Percentiles rank a stretch among this genome's conserved stretches.
Evolutionary conservation across 2,888 invertebrate genomes (phyloP).

Genomic region (Druceiella hillmani): DNA sequence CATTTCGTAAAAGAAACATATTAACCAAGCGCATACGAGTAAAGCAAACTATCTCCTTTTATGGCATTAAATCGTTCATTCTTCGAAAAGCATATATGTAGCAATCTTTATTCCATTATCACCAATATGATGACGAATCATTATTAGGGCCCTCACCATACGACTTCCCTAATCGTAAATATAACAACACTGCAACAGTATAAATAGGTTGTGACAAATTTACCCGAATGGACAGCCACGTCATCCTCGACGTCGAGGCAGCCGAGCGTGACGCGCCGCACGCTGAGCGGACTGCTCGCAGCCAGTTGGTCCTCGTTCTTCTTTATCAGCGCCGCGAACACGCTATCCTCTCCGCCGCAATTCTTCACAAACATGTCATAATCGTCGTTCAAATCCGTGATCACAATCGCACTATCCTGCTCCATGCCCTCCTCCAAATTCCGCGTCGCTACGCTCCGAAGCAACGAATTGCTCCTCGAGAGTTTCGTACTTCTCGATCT

Average conservation of each 20-base stretch:
- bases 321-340: slow-evolving; percentile 44
- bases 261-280: slow-evolving; percentile 40
- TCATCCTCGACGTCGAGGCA: slow-evolving; percentile 60
- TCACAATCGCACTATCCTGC: slow-evolving; percentile 33
- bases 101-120: no score
- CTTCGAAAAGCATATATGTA: no score
- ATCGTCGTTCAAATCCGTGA: slow-evolving; percentile 40
- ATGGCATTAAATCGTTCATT: no score
- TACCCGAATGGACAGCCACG: slow-evolving; percentile 69
- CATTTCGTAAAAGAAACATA: no score
- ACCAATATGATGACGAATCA: no score
- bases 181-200: background rate
- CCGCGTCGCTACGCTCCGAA: slow-evolving; percentile 52
- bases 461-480: slow-evolving; percentile 59
- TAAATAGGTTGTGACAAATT: slow-evolving; percentile 25
- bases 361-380: slow-evolving; percentile 40
- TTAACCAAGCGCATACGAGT: no score
- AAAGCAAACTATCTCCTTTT: no score
- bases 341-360: slow-evolving; percentile 38
- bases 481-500: slow-evolving; percentile 69
- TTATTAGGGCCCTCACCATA: no score
- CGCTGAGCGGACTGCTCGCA: slow-evolving; percentile 41
- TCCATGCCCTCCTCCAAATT: slow-evolving; percentile 45
- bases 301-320: slow-evolving; percentile 42
- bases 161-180: no score